A percentile compares a stretch with the other conserved stretches of the same genome.
phyloP scores from a whole-genome alignment of 37 sponge, comb jelly and placozoan species.

The Theonella swinhoei region DNA sequence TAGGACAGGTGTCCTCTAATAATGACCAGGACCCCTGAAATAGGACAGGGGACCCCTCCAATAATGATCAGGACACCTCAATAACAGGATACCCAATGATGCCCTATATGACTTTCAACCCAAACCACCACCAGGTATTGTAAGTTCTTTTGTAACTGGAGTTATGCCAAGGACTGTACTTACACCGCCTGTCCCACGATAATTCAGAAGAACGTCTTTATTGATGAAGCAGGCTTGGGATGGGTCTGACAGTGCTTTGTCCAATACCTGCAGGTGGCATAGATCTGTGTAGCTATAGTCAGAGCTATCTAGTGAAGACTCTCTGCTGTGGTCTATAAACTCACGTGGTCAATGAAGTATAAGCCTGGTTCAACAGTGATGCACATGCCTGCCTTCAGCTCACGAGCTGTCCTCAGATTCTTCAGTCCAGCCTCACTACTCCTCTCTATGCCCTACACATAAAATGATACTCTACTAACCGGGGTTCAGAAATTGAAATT shows the following conservation, averaged over 20 bases:
- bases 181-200: slow-evolving; percentile 90
- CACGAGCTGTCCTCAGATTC: slow-evolving; percentile 84
- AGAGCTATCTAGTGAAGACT: not conserved
- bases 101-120: not conserved
- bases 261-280: slow-evolving; percentile 69
- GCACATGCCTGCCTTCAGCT: slow-evolving; percentile 94
- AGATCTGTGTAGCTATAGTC: not conserved
- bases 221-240: slow-evolving; percentile 85
- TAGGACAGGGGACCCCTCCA: not conserved
- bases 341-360: slow-evolving; percentile 91
- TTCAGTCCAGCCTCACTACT: slow-evolving; percentile 72
- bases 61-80: not conserved
- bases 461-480: not conserved
- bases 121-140: too few species aligned
- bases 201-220: slow-evolving; percentile 67
- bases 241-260: slow-evolving; percentile 75
- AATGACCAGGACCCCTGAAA: not conserved
- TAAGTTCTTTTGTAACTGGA: too few species aligned
- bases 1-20: not conserved
- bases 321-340: not conserved
- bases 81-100: not conserved
- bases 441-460: slow-evolving; percentile 61
- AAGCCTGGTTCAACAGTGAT: slow-evolving; percentile 97
- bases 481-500: too few species aligned
- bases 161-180: slow-evolving; percentile 8